Percentiles rank a stretch among this genome's conserved stretches.
phyloP scores from a whole-genome alignment of 2,888 invertebrate species.

The Sympetrum striolatum region DNA sequence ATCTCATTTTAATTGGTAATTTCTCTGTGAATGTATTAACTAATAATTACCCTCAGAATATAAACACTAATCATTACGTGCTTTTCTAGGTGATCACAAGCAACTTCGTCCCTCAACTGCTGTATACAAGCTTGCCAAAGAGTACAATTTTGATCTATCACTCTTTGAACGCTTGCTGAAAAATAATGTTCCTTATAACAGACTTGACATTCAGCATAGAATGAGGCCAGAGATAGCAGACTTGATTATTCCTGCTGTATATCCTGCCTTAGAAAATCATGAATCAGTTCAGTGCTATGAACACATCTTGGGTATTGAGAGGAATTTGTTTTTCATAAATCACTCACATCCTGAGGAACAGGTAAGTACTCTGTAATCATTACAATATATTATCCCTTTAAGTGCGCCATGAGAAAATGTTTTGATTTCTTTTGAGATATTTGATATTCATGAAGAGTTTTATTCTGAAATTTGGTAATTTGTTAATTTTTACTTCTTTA shows the following conservation, averaged over 20 bases:
- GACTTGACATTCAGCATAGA: conserved; percentile 73
- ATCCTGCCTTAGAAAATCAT: conserved; percentile 69
- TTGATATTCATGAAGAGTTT: too few relatives aligned
- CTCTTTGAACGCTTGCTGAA: conserved; percentile 82
- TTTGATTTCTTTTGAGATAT: too few relatives aligned
- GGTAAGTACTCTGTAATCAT: conserved; percentile 55
- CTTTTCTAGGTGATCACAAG: conserved; percentile 74
- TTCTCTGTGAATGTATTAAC: not conserved
- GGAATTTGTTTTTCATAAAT: conserved; percentile 72
- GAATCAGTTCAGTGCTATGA: conserved; percentile 65
- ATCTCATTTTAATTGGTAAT: conserved; percentile 81
- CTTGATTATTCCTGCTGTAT: conserved; percentile 70
- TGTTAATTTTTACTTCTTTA: too few relatives aligned
- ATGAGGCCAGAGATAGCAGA: conserved; percentile 74
- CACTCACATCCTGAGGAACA: conserved; percentile 68
- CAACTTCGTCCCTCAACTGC: conserved; percentile 78
- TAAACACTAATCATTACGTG: not conserved
- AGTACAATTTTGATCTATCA: conserved; percentile 76
- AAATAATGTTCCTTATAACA: conserved; percentile 68
- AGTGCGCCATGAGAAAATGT: too few relatives aligned
- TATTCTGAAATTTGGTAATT: too few relatives aligned
- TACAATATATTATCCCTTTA: not conserved
- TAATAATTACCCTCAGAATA: not conserved
- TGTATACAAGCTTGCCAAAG: conserved; percentile 70
- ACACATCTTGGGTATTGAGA: conserved; percentile 66